Evolutionary conservation across 2,888 invertebrate species (phyloP).

Genomic region (Lasioglossum leucozonium): DNA sequence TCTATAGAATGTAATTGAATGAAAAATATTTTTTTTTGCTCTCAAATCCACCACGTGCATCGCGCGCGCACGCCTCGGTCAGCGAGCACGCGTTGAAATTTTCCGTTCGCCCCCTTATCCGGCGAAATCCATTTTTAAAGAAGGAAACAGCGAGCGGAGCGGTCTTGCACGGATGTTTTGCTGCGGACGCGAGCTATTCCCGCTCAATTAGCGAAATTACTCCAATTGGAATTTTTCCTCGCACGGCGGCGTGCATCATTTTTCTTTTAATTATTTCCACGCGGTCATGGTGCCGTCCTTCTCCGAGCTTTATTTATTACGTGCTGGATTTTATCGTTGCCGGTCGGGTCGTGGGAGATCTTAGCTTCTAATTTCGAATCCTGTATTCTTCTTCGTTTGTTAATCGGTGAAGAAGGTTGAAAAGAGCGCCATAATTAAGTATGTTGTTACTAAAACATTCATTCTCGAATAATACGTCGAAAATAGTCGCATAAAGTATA

Average conservation of each 20-base stretch:
- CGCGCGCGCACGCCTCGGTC: background rate
- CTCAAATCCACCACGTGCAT: background rate
- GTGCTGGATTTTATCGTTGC: background rate
- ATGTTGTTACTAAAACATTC: too few relatives aligned
- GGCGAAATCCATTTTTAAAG: constrained; percentile 14
- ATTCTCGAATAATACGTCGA: background rate
- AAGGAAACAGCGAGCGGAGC: background rate
- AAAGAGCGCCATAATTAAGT: too few relatives aligned
- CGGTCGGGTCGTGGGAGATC: background rate
- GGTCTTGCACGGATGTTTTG: background rate
- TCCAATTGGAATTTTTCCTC: constrained; percentile 36
- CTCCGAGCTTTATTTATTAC: background rate
- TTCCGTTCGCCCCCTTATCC: constrained; percentile 21
- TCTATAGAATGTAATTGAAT: constrained; percentile 29
- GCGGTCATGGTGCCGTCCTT: background rate
- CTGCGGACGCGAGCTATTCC: background rate
- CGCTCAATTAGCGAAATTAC: constrained; percentile 51
- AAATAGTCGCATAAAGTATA: background rate
- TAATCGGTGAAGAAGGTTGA: too few relatives aligned
- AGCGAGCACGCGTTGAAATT: constrained; percentile 30
- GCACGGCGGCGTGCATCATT: background rate
- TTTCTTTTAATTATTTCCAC: background rate
- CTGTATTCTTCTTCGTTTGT: too few relatives aligned
- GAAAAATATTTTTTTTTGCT: constrained; percentile 13
- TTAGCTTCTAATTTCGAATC: background rate